Evolutionary conservation across 2,113 vertebrate species (phyloP).

Genomic region (Eudyptes chrysolophus): DNA sequence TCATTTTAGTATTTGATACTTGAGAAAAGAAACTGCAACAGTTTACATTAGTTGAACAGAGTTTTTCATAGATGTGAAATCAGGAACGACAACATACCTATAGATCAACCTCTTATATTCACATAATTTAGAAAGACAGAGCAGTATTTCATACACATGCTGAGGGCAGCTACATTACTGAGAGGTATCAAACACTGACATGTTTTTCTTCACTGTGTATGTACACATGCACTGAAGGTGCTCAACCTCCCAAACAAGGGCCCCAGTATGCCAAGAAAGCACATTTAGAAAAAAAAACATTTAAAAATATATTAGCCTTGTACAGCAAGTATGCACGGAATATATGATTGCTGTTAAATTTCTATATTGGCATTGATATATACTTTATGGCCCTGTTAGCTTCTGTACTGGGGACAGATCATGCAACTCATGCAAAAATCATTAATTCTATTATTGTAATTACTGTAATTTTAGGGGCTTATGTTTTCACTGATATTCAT

Average conservation of each 20-base stretch:
- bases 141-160: background rate
- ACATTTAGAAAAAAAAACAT: background rate
- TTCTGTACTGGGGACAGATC: background rate
- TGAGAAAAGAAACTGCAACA: background rate
- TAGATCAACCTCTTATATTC: background rate
- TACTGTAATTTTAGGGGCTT: background rate
- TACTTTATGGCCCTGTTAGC: background rate
- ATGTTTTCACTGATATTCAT: background rate
- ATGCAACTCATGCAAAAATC: background rate
- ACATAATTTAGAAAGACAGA: background rate
- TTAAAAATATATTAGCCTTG: background rate
- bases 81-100: background rate
- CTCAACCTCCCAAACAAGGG: background rate
- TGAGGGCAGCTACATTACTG: background rate
- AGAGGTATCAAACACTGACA: background rate
- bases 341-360: background rate
- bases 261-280: background rate
- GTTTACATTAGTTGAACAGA: background rate
- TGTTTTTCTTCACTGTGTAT: background rate
- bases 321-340: background rate
- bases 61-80: background rate
- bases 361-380: background rate
- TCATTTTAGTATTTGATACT: background rate
- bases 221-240: background rate
- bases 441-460: background rate